Base-by-base conservation (phyloP, 2,113 vertebrate species). In the Chaenogobius annularis region DNA sequence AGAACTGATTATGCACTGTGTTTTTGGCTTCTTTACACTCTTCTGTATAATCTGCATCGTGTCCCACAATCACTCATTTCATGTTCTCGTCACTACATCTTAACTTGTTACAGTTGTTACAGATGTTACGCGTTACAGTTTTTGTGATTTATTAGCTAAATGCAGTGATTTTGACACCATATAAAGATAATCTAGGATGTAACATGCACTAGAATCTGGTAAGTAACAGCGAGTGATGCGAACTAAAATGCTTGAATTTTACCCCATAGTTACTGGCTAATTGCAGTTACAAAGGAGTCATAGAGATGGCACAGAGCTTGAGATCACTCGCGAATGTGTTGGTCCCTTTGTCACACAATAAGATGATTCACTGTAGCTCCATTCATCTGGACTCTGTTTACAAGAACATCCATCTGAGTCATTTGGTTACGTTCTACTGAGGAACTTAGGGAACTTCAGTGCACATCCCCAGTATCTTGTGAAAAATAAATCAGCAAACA, bases 331-430 rank as follows among this genome's bases (percentile, higher is more conserved):
- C 62, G 71, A 73, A 72, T 54, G 47, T 69, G 73, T 44, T 79
- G 35, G 71, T 19, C 64, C 43, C 64, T 74, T 62, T 73, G n/a
- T 65, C 58, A 72, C 73, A 87, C 88, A 92, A 86, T 77, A 80
- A 84, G 77, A 73, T 85, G 83, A 87, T 88, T 93, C 86, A 89
- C 72, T 23, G 22, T 7, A 12, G 55, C 22, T 23, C 17, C 75
- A 61, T 84, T 74, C 77, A 48, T 70, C 70, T 76, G 80, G 78
- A 83, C 74, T 79, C 69, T 82, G 72, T 89, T 91, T 86, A 87
- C 81, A 71, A 77, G 83, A 87, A 86, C 80, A 82, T 87, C 68
- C 79, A 63, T 64, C 72, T 90, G 86, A 91, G 70, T 90, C 91
- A 90, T 77, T 43, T 10, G 69, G 72, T 73, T 62, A 31, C 68